phyloP scores from a whole-genome alignment of 1,140 invertebrate species.

The Coboldia fuscipes region DNA sequence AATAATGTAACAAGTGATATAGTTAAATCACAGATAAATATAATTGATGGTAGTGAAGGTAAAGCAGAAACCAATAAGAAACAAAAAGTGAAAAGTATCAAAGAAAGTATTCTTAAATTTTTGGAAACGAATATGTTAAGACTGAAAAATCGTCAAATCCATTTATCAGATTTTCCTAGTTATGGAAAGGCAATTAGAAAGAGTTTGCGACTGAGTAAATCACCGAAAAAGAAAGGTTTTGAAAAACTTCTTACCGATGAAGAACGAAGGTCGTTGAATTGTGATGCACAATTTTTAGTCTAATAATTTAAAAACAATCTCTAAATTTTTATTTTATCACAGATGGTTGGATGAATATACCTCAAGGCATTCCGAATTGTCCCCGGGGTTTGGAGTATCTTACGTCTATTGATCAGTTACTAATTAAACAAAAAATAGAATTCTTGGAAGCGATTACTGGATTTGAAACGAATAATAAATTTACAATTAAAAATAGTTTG shows the following conservation, averaged over 20 bases:
- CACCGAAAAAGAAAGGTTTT: conserved; percentile 25
- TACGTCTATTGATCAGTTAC: conserved; percentile 59
- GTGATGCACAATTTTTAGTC: not conserved
- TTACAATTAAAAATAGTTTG: conserved; percentile 49
- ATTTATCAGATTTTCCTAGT: conserved; percentile 7
- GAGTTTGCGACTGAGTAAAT: conserved; percentile 17
- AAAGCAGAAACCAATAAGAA: not conserved
- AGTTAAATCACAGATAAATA: not conserved
- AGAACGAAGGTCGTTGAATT: conserved; percentile 21
- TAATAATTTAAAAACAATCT: not conserved
- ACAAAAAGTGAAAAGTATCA: not conserved
- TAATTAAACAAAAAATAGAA: conserved; percentile 77
- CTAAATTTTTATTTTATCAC: conserved; percentile 9
- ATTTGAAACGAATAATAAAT: conserved; percentile 84
- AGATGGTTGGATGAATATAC: conserved; percentile 68
- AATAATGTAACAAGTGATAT: too few relatives aligned
- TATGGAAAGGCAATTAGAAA: conserved; percentile 16
- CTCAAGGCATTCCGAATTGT: conserved; percentile 49
- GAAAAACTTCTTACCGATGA: conserved; percentile 28
- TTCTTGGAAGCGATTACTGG: conserved; percentile 61
- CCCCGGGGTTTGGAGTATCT: conserved; percentile 85
- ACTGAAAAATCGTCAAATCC: not conserved
- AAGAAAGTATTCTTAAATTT: not conserved
- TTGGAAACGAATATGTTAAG: not conserved
- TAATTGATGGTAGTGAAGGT: not conserved